These are phyloP conservation scores for Mandrillus leucophaeus DNA, from an alignment of 2,113 vertebrate genomes.

Conservation along the genomic window DNA sequence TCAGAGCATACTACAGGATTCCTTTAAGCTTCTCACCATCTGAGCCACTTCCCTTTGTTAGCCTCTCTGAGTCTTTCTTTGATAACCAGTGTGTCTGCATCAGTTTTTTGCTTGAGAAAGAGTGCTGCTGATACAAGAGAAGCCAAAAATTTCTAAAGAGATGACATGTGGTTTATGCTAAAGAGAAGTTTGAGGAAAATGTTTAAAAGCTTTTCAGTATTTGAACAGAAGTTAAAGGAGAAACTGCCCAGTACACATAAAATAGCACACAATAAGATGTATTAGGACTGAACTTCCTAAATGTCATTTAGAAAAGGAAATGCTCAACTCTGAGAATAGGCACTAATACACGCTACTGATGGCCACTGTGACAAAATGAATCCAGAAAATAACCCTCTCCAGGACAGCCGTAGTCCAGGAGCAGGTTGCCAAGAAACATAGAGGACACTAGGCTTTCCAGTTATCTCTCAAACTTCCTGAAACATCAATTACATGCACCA, in stretches of 20 bases:
- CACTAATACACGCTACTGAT: background rate
- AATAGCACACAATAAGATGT: background rate
- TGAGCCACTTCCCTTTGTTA: background rate
- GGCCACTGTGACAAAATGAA: background rate
- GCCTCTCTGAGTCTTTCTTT: background rate
- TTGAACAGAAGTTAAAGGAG: background rate
- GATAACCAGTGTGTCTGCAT: background rate
- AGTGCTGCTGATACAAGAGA: background rate
- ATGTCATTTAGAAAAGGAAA: slow-evolving; percentile 20
- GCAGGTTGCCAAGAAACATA: background rate
- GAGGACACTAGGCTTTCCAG: background rate
- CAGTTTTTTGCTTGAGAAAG: background rate
- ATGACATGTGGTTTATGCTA: background rate
- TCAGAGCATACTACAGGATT: background rate
- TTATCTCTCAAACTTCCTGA: background rate
- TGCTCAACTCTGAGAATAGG: background rate
- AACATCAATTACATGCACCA: background rate
- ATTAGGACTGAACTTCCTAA: background rate
- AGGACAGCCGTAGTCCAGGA: background rate
- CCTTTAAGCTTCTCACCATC: background rate
- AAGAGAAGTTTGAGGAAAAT: background rate
- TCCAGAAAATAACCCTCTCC: background rate
- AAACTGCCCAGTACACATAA: background rate
- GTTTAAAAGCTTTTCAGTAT: background rate
- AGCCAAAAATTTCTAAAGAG: background rate